phyloP scores from a whole-genome alignment of 2,113 vertebrate species.

The Pluvialis apricaria region DNA sequence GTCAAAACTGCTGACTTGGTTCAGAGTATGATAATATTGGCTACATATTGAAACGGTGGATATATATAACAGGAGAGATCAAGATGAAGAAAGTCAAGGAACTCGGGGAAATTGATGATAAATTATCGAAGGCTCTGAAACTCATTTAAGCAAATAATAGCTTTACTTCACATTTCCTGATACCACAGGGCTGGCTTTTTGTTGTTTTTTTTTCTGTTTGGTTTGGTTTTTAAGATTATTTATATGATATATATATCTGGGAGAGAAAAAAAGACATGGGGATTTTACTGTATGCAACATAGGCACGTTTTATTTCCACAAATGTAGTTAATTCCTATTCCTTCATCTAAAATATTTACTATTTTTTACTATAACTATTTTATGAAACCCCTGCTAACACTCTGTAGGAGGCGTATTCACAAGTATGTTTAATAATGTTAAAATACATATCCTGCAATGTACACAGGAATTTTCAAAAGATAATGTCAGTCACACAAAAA shows the following conservation, averaged over 20 bases:
- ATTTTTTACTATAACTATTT: background rate
- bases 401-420: background rate
- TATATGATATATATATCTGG: background rate
- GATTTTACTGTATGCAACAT: background rate
- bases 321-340: background rate
- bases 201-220: background rate
- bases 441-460: background rate
- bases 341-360: background rate
- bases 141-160: constrained; percentile 58
- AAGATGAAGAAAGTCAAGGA: constrained; percentile 68
- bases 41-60: constrained; percentile 62
- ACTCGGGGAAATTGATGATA: constrained; percentile 58
- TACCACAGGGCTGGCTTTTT: background rate
- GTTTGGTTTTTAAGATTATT: background rate
- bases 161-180: constrained; percentile 15
- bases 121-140: constrained; percentile 47
- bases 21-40: constrained; percentile 64
- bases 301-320: background rate
- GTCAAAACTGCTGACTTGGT: constrained; percentile 85
- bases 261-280: background rate
- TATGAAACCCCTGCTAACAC: background rate
- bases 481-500: background rate
- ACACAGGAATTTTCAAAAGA: background rate
- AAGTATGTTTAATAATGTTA: background rate
- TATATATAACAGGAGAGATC: constrained; percentile 64